Base-by-base conservation (phyloP, 2,888 invertebrate species). In the Noctuana brunneofusca region DNA sequence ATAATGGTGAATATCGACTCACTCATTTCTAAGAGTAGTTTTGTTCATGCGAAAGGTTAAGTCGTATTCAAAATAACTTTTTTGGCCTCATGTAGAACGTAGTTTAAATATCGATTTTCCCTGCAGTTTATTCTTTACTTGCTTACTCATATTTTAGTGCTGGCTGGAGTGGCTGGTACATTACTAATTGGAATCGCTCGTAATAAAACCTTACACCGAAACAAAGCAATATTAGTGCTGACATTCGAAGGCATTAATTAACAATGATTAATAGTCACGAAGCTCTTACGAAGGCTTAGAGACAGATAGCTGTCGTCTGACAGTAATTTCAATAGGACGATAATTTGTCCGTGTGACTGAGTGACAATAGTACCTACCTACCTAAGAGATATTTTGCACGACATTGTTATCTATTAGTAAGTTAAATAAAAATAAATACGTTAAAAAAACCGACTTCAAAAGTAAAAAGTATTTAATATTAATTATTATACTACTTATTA, bases 161-260 rank as follows among this genome's bases (percentile, higher is more conserved):
- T 43, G 20, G 43, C n/a, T 48, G 24, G 22, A 11, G 8, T 43
- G 20, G 43, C n/a, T 48, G 24, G 22, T 24, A 24, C 9, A 48
- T 14, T 24, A 24, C 48, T 55, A 55, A 55, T 41, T 55, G 41
- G 9, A 24, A 27, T 27, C 4, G n/a, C 55, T 22, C 27, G 5
- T 14, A 49, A 48, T 46, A 11, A 54, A 54, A 53, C 24, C 35
- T 60, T 54, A 55, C 38, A 24, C 48, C 54, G 48, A 60, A 60
- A 60, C 54, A 60, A 50, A 60, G 54, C 54, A 49, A 60, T 55
- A 60, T 60, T 60, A 55, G 54, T 54, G 60, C 54, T 48, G 60
- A 60, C 48, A 38, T 60, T 48, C 14, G 16, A 60, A 54, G 24
- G 46, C 60, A 60, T 60, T 60, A 46, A 60, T 60, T 60, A 60